phyloP scores from a whole-genome alignment of 2,888 invertebrate species.

The Oscheius myriophilus region DNA sequence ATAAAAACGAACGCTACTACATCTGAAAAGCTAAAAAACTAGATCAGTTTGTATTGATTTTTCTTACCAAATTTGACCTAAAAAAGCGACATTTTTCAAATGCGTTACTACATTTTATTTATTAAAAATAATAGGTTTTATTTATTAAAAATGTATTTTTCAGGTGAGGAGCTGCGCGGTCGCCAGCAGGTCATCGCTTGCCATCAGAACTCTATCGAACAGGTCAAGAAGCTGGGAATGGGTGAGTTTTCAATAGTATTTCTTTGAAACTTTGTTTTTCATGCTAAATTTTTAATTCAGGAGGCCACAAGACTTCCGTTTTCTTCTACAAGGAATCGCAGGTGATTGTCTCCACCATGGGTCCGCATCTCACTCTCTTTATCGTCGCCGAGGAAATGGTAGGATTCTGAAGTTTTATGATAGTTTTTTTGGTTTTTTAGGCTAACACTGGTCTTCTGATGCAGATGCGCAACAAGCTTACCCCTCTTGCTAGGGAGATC shows the following conservation, averaged over 20 bases:
- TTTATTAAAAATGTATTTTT: too few relatives aligned
- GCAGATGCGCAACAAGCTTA: constrained; percentile 34
- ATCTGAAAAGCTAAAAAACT: too few relatives aligned
- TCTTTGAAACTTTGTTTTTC: too few relatives aligned
- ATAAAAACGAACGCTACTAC: too few relatives aligned
- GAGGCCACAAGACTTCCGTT: constrained; percentile 8
- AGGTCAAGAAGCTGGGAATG: neutral
- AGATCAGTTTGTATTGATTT: too few relatives aligned
- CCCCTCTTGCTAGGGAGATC: constrained; percentile 27
- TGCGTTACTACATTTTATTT: too few relatives aligned
- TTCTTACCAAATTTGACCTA: too few relatives aligned
- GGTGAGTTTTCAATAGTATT: neutral
- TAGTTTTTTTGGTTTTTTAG: constrained; percentile 7
- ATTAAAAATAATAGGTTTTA: too few relatives aligned
- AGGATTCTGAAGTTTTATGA: neutral
- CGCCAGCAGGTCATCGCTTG: constrained; percentile 13
- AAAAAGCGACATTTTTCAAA: too few relatives aligned
- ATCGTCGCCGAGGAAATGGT: neutral
- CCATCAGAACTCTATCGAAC: constrained; percentile 13
- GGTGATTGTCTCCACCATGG: constrained; percentile 4
- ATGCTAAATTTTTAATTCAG: neutral
- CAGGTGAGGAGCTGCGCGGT: constrained; percentile 13
- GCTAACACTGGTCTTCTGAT: constrained; percentile 38
- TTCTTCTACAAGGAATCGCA: constrained; percentile 12
- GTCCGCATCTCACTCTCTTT: constrained; percentile 4